Percentiles rank a stretch among this genome's conserved stretches.
phyloP scores from a whole-genome alignment of 2,113 vertebrate genomes.

The Sigmodon hispidus region DNA sequence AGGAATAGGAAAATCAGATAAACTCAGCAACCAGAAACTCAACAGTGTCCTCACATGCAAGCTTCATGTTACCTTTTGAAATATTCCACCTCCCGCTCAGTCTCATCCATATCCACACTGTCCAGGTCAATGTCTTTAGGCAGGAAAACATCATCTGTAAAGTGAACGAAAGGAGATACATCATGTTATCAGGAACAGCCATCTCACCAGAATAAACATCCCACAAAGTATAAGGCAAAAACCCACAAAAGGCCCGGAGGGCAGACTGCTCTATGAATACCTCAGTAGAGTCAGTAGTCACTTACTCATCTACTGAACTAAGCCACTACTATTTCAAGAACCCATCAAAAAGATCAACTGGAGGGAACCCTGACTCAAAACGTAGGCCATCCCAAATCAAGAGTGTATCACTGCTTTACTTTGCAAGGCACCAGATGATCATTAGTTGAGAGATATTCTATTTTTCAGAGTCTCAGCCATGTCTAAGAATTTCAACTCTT shows the following conservation, averaged over 20 bases:
- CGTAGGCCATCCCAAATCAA: not conserved
- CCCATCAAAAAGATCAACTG: fast-evolving
- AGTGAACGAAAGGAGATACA: slow-evolving; percentile 22
- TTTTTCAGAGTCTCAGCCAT: not conserved
- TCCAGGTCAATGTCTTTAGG: slow-evolving; percentile 99
- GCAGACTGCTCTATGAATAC: not conserved
- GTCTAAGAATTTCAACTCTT: not conserved
- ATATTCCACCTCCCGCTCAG: slow-evolving; percentile 97
- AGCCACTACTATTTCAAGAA: not conserved
- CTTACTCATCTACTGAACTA: not conserved
- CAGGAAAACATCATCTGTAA: slow-evolving; percentile 97
- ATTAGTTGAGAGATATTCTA: not conserved
- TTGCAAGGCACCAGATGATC: not conserved
- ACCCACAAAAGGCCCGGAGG: not conserved
- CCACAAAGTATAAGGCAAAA: not conserved
- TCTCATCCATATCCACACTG: slow-evolving; percentile 98
- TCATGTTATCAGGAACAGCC: not conserved
- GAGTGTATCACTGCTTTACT: not conserved
- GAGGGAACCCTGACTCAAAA: not conserved
- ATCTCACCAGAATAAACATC: not conserved
- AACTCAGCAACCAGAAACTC: fast-evolving
- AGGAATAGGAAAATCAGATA: not conserved
- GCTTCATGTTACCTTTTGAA: slow-evolving; percentile 93
- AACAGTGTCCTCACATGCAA: not conserved
- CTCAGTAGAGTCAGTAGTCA: too few relatives aligned